Conservation (phyloP, 2,888 invertebrate genomes). For the Plebejus argus region DNA sequence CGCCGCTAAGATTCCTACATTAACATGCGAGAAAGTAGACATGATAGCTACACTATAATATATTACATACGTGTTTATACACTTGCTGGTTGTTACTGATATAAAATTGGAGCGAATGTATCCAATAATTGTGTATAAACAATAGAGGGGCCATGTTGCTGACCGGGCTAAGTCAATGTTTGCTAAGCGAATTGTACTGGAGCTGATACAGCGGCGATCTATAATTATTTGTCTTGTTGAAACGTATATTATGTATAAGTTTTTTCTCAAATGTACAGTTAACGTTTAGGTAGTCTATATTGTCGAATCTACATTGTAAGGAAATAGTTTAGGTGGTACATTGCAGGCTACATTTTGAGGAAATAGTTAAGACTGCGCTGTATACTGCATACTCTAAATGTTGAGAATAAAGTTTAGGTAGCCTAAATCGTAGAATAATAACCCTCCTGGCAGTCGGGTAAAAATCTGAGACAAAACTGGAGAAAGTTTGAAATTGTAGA, state of each 20-base stretch:
- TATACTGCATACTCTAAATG: neutral
- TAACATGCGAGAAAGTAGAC: constrained; percentile 27
- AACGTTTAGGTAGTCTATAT: neutral
- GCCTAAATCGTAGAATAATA: too few relatives aligned
- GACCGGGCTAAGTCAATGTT: constrained; percentile 25
- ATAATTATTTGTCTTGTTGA: neutral
- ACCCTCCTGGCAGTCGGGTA: too few relatives aligned
- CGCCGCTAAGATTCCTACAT: constrained; percentile 13
- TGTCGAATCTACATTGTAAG: neutral
- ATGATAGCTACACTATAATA: neutral
- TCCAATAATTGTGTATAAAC: constrained; percentile 17
- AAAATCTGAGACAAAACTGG: too few relatives aligned
- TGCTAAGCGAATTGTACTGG: constrained; percentile 22
- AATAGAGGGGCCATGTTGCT: constrained; percentile 14
- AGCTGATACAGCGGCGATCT: neutral
- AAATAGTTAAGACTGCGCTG: neutral
- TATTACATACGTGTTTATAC: neutral
- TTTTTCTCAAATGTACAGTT: neutral
- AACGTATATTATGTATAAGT: neutral
- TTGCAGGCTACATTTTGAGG: too few relatives aligned
- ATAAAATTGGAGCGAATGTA: constrained; percentile 23
- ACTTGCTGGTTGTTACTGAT: constrained; percentile 11
- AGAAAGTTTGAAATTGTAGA: too few relatives aligned
- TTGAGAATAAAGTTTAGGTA: neutral
- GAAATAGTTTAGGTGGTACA: too few relatives aligned